Percentiles rank a stretch among this genome's conserved stretches.
These are phyloP conservation scores for Platyura marginata DNA, from an alignment of 1,140 invertebrate species.

Conservation along the genomic window DNA sequence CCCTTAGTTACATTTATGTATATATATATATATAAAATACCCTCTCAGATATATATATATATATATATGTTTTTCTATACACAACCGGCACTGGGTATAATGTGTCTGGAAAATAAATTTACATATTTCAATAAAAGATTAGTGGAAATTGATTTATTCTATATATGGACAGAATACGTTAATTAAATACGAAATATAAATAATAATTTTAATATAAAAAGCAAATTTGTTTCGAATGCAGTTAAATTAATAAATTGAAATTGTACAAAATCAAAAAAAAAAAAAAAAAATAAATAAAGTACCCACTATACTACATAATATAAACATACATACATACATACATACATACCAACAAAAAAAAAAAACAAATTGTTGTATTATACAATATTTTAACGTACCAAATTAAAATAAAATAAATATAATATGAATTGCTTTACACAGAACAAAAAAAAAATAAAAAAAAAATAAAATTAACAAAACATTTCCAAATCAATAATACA, in stretches of 20 bases:
- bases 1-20: not conserved
- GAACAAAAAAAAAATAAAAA: not conserved
- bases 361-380: too few species aligned
- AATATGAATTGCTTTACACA: not conserved
- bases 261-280: not conserved
- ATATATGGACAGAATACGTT: too few species aligned
- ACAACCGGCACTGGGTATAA: not conserved
- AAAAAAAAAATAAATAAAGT: not conserved
- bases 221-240: not conserved
- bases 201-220: too few species aligned
- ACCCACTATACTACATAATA: too few species aligned
- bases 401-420: not conserved
- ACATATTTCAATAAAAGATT: not conserved
- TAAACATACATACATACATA: too few species aligned
- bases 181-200: too few species aligned
- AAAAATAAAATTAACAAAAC: not conserved
- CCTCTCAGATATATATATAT: not conserved
- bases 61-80: not conserved
- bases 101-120: not conserved
- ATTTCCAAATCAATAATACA: too few species aligned
- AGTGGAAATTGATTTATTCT: too few species aligned
- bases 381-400: too few species aligned
- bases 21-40: not conserved
- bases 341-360: too few species aligned
- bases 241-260: not conserved